Conservation (phyloP, 2,113 vertebrate species). For the Myodes glareolus region DNA sequence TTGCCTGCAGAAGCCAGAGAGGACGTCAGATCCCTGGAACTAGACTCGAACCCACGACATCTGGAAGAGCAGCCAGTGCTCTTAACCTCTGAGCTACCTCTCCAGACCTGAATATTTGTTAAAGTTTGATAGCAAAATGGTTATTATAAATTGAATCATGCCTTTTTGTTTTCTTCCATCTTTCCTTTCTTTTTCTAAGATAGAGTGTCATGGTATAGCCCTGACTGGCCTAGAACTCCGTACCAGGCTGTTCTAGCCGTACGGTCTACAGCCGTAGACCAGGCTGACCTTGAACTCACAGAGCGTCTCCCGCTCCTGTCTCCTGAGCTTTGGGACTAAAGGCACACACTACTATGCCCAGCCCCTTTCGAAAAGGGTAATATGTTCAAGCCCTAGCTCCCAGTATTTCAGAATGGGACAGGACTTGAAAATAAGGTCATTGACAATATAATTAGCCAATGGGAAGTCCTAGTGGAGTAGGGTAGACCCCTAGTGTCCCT, state of each 20-base stretch:
- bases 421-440: neutral
- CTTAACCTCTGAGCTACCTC: neutral
- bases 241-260: no score
- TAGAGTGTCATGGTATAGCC: neutral
- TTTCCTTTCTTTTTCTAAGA: neutral
- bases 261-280: no score
- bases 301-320: neutral
- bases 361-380: neutral
- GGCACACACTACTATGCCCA: no score
- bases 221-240: neutral
- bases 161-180: neutral
- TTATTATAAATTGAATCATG: neutral
- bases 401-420: neutral
- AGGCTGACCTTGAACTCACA: neutral
- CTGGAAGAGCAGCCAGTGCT: neutral
- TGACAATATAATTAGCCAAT: neutral
- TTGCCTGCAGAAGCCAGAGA: neutral
- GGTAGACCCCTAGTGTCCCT: neutral
- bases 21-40: neutral
- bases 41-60: neutral
- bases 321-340: neutral
- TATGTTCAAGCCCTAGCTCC: neutral
- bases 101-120: neutral
- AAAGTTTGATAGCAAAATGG: neutral
- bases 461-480: neutral